These are phyloP conservation scores for Xiphydria camelus DNA, from an alignment of 2,888 invertebrate genomes.

Conservation along the genomic window DNA sequence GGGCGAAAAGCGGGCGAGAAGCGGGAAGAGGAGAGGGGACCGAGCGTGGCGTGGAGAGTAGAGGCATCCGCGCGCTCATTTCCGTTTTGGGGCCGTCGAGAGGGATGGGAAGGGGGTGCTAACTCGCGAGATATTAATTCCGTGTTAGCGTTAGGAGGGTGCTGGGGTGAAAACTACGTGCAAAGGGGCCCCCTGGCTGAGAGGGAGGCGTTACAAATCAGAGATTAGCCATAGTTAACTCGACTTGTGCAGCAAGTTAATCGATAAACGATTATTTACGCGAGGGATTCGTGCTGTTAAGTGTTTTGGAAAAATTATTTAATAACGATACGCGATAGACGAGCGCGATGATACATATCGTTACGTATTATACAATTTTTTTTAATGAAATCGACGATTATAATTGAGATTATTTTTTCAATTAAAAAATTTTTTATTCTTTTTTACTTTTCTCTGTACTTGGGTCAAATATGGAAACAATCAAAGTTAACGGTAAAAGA, in stretches of 20 bases:
- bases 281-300: too few species aligned
- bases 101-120: constrained; percentile 42
- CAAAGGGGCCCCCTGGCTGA: constrained; percentile 29
- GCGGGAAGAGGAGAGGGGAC: constrained; percentile 13
- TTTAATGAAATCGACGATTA: too few species aligned
- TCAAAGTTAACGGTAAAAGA: too few species aligned
- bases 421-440: too few species aligned
- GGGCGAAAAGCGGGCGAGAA: background rate
- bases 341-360: too few species aligned
- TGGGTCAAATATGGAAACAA: too few species aligned
- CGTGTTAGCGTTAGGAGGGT: constrained; percentile 56
- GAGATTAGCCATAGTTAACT: constrained; percentile 58
- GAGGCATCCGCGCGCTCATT: constrained; percentile 58
- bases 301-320: too few species aligned
- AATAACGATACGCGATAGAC: too few species aligned
- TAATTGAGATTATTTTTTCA: too few species aligned
- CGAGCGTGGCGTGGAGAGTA: constrained; percentile 27
- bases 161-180: constrained; percentile 50
- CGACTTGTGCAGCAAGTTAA: constrained; percentile 58
- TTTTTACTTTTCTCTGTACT: too few species aligned
- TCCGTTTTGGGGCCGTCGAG: constrained; percentile 49
- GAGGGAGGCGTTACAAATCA: constrained; percentile 55
- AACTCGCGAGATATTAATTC: constrained; percentile 59
- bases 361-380: too few species aligned
- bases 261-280: constrained; percentile 58